Evolutionary conservation across 2,797 vertebrate species (phyloP).

Genomic region (Buceros bicornis): DNA sequence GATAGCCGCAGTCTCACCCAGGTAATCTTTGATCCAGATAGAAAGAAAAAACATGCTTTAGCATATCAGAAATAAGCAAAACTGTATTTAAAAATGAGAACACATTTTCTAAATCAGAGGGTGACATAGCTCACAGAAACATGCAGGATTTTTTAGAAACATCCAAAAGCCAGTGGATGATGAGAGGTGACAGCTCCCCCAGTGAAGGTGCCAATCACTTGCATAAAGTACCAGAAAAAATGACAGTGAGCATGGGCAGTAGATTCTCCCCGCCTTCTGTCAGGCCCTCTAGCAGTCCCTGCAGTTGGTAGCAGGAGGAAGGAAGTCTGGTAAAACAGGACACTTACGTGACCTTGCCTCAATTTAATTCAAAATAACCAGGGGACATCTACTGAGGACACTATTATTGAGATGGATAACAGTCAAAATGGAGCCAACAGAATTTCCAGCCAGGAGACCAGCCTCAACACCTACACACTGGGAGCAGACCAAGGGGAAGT

Average conservation of each 20-base stretch:
- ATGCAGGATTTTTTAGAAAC: background rate
- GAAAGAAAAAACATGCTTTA: background rate
- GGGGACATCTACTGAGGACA: background rate
- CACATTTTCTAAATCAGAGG: background rate
- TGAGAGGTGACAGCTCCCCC: conserved; percentile 30
- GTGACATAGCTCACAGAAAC: background rate
- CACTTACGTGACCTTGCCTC: background rate
- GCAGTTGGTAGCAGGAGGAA: background rate
- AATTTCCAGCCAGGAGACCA: background rate
- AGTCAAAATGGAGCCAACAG: background rate
- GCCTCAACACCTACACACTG: background rate
- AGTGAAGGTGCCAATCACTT: conserved; percentile 38
- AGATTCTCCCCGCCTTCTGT: background rate
- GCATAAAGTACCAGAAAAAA: background rate
- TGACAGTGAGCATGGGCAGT: background rate
- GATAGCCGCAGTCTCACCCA: background rate
- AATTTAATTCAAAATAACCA: background rate
- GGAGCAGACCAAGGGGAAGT: background rate
- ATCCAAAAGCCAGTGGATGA: conserved; percentile 16
- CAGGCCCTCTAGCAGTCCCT: background rate
- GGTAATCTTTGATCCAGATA: background rate
- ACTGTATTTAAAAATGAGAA: background rate
- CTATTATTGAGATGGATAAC: background rate
- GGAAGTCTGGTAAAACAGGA: conserved; percentile 11
- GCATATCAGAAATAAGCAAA: background rate